phyloP scores from a whole-genome alignment of 2,113 vertebrate genomes.

The Atherinomorus stipes region DNA sequence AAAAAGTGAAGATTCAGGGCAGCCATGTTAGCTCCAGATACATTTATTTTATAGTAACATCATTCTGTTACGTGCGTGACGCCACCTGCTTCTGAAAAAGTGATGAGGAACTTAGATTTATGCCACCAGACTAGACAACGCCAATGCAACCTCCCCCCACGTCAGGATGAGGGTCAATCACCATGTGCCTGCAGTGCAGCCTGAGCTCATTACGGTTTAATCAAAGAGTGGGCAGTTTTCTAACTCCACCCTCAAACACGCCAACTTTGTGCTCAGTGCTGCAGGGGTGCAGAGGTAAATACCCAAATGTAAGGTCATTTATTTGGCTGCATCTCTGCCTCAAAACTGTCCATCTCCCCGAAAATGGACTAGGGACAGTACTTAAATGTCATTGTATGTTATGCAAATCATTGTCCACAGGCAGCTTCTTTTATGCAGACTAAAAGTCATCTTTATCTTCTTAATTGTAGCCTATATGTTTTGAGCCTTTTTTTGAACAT shows the following conservation, averaged over 20 bases:
- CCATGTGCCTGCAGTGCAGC: slow-evolving; percentile 41
- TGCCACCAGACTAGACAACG: slow-evolving; percentile 1
- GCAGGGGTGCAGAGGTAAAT: neutral
- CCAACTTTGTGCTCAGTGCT: slow-evolving; percentile 38
- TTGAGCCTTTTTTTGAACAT: neutral
- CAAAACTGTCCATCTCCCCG: too few relatives aligned
- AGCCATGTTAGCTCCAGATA: slow-evolving; percentile 58
- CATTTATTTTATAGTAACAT: slow-evolving; percentile 24
- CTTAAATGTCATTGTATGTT: neutral
- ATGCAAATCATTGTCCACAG: too few relatives aligned
- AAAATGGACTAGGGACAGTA: neutral
- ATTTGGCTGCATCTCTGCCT: neutral
- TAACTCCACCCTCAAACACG: slow-evolving; percentile 36
- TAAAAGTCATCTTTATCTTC: neutral
- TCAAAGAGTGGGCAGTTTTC: slow-evolving; percentile 27
- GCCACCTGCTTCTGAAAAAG: neutral
- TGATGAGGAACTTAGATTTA: slow-evolving; percentile 30
- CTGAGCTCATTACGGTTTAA: slow-evolving; percentile 51
- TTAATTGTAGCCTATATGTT: neutral
- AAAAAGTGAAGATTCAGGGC: slow-evolving; percentile 36
- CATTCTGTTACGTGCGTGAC: slow-evolving; percentile 13
- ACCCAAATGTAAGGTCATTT: neutral
- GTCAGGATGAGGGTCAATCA: slow-evolving; percentile 38
- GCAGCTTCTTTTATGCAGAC: neutral
- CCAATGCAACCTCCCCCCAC: slow-evolving; percentile 3